Percentiles rank a stretch among this genome's conserved stretches.
phyloP scores from a whole-genome alignment of 2,888 invertebrate species.

The Mallateleia sp. region DNA sequence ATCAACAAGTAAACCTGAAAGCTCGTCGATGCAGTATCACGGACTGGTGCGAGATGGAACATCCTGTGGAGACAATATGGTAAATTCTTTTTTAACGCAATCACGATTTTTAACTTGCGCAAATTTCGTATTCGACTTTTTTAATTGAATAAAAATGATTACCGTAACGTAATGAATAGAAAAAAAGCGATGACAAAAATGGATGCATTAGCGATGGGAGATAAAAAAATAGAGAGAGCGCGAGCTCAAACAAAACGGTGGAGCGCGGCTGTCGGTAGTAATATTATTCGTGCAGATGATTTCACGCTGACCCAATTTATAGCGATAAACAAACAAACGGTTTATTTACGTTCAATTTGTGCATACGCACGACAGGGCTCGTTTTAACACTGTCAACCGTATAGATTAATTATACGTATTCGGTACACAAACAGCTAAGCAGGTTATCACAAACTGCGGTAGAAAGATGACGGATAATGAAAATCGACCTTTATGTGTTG shows the following conservation, averaged over 20 bases:
- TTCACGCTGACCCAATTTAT: conserved; percentile 69
- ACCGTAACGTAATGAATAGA: background rate
- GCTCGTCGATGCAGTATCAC: conserved; percentile 91
- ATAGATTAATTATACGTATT: conserved; percentile 49
- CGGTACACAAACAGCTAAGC: conserved; percentile 53
- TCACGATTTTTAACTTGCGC: background rate
- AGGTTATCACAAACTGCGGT: conserved; percentile 45
- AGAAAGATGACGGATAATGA: conserved; percentile 69
- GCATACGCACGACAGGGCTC: conserved; percentile 67
- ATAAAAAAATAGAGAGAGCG: conserved; percentile 18
- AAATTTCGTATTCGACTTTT: background rate
- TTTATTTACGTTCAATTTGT: conserved; percentile 78
- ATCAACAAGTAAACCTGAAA: conserved; percentile 64
- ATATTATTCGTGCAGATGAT: conserved; percentile 66
- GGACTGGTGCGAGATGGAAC: conserved; percentile 98
- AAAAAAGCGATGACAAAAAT: conserved; percentile 6
- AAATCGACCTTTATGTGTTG: conserved; percentile 78
- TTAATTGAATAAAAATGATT: conserved; percentile 8
- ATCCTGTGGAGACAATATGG: conserved; percentile 97
- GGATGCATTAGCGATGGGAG: conserved; percentile 1
- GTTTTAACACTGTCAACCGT: conserved; percentile 50
- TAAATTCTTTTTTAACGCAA: conserved; percentile 83
- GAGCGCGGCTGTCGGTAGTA: conserved; percentile 43
- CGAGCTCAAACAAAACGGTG: conserved; percentile 17
- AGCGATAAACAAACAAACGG: conserved; percentile 71